Percentiles rank a stretch among this genome's conserved stretches.
Conservation (phyloP, 2,888 invertebrate genomes). For the Hydrotaea diabolus region DNA sequence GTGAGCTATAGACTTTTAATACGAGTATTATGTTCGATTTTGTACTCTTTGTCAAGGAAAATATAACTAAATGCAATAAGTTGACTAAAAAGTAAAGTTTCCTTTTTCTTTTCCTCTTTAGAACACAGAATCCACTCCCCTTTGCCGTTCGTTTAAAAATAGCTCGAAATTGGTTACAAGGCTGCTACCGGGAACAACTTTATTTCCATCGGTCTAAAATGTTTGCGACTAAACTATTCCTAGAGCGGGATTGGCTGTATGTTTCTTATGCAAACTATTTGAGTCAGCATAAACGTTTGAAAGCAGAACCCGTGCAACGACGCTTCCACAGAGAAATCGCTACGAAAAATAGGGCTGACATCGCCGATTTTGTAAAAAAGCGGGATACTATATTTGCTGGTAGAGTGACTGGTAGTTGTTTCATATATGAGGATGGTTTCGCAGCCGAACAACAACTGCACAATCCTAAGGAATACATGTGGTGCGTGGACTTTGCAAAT, state of each 20-base stretch:
- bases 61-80: no score
- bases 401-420: slow-evolving; percentile 75
- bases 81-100: no score
- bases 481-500: slow-evolving; percentile 76
- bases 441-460: slow-evolving; percentile 76
- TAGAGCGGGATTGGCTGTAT: slow-evolving; percentile 82
- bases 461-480: slow-evolving; percentile 74
- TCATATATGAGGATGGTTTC: slow-evolving; percentile 73
- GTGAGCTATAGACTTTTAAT: no score
- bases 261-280: slow-evolving; percentile 81
- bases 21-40: no score
- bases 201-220: slow-evolving; percentile 81
- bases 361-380: slow-evolving; percentile 76
- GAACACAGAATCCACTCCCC: slow-evolving; percentile 75
- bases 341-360: slow-evolving; percentile 72
- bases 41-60: no score
- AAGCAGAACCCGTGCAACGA: slow-evolving; percentile 76
- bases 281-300: slow-evolving; percentile 75
- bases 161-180: slow-evolving; percentile 83
- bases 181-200: slow-evolving; percentile 81
- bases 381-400: slow-evolving; percentile 77
- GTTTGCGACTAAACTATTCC: slow-evolving; percentile 82
- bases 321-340: slow-evolving; percentile 73
- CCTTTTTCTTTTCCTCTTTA: no score
- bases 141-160: slow-evolving; percentile 77